Conservation (phyloP, 2,113 vertebrate species). For the Pituophis catenifer region DNA sequence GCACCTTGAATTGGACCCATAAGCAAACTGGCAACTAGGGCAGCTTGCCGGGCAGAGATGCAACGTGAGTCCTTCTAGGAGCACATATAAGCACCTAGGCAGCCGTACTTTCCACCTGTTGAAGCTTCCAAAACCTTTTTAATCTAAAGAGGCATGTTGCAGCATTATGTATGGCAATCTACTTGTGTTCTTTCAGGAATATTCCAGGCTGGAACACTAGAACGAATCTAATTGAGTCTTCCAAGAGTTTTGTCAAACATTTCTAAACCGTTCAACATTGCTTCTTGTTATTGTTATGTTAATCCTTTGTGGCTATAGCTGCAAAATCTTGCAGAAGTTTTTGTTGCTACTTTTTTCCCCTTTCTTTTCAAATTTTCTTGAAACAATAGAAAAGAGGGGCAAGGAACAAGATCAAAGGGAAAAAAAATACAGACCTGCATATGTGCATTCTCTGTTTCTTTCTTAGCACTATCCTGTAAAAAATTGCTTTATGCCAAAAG, state of each 20-base stretch:
- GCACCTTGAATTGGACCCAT: background rate
- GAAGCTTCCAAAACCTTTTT: background rate
- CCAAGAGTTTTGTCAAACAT: background rate
- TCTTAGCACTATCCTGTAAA: background rate
- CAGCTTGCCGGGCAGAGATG: background rate
- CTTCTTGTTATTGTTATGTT: background rate
- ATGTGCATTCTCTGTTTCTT: background rate
- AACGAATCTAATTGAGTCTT: background rate
- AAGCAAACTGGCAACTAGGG: background rate
- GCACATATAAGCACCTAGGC: background rate
- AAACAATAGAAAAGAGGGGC: background rate
- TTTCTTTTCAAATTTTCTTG: background rate
- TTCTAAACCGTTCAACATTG: background rate
- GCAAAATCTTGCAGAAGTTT: background rate
- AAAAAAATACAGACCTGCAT: background rate
- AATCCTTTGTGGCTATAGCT: background rate
- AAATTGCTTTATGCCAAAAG: constrained; percentile 14
- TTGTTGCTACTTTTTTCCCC: background rate
- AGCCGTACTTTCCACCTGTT: background rate
- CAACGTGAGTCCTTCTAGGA: background rate
- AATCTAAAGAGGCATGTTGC: background rate
- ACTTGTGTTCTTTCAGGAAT: background rate
- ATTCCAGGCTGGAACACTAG: background rate
- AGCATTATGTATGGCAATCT: background rate
- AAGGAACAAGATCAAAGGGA: background rate